These are phyloP conservation scores for Lydus trimaculatus DNA, from an alignment of 2,888 invertebrate genomes.

Conservation along the genomic window DNA sequence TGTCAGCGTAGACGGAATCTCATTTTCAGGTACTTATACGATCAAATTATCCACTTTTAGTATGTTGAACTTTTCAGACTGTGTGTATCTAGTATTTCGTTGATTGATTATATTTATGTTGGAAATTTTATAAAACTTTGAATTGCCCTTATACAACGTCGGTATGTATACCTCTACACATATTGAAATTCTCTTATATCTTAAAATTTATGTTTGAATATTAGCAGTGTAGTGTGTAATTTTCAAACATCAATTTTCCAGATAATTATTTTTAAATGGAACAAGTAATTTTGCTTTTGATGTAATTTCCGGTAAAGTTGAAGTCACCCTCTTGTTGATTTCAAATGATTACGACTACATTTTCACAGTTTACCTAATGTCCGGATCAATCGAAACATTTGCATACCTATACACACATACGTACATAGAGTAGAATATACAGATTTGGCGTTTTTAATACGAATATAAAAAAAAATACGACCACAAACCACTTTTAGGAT, in stretches of 20 bases:
- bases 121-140: not conserved
- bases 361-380: constrained; percentile 1
- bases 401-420: not conserved
- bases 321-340: not conserved
- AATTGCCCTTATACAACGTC: not conserved
- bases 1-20: not conserved
- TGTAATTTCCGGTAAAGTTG: not conserved
- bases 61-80: not conserved
- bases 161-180: not conserved
- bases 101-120: not conserved
- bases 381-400: not conserved
- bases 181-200: not conserved
- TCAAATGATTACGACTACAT: not conserved
- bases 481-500: too few species aligned
- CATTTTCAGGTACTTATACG: not conserved
- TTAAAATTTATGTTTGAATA: not conserved
- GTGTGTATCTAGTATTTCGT: not conserved
- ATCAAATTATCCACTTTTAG: not conserved
- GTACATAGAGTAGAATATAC: too few species aligned
- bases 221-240: not conserved
- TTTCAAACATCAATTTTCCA: not conserved
- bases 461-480: too few species aligned
- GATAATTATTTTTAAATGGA: not conserved
- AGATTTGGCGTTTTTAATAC: too few species aligned
- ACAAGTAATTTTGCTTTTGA: not conserved